These are phyloP conservation scores for Sphenopsis melanotis DNA, from an alignment of 2,797 vertebrate genomes.

Conservation along the genomic window DNA sequence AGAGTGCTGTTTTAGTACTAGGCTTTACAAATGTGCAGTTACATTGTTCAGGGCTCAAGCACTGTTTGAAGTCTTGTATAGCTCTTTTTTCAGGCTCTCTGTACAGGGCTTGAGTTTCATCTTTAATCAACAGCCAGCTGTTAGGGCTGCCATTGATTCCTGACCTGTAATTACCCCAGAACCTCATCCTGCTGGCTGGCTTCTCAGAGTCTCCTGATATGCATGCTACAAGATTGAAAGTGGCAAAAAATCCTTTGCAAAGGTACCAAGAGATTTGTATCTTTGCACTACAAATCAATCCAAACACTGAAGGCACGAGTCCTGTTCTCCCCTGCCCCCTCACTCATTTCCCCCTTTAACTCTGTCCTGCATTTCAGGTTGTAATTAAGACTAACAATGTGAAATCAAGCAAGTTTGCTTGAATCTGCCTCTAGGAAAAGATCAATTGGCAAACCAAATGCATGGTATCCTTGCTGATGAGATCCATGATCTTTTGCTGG, in stretches of 20 bases:
- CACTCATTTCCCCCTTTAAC: not conserved
- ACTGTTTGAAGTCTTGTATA: not conserved
- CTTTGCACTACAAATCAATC: not conserved
- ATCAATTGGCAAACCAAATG: not conserved
- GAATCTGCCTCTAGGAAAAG: not conserved
- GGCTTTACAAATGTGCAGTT: not conserved
- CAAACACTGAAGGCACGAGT: not conserved
- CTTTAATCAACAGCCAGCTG: constrained; percentile 2
- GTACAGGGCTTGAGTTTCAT: not conserved
- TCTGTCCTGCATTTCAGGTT: not conserved
- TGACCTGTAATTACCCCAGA: constrained; percentile 14
- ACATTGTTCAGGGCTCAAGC: not conserved
- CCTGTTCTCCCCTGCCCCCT: not conserved
- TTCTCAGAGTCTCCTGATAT: not conserved
- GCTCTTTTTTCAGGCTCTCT: not conserved
- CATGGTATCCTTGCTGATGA: not conserved
- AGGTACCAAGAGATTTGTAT: not conserved
- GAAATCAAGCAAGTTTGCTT: not conserved
- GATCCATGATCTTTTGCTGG: not conserved
- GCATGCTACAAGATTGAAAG: not conserved
- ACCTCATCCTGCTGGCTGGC: not conserved
- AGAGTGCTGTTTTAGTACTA: not conserved
- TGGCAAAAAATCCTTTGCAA: not conserved
- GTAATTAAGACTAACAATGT: not conserved
- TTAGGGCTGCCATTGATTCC: not conserved